A percentile compares a stretch with the other conserved stretches of the same genome.
phyloP scores from a whole-genome alignment of 2,113 vertebrate genomes.

The Equus quagga region DNA sequence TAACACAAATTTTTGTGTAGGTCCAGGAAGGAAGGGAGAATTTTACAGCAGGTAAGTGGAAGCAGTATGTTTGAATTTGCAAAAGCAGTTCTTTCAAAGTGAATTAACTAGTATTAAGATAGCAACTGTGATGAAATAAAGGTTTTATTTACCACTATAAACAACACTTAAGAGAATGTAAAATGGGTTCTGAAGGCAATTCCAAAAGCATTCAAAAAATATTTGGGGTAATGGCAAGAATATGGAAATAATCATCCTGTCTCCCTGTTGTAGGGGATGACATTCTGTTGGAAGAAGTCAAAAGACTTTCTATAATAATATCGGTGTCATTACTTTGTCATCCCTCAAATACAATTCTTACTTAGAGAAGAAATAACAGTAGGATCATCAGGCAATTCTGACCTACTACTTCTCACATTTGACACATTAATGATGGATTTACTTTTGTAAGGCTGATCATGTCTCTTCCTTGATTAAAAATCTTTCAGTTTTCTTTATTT shows the following conservation, averaged over 20 bases:
- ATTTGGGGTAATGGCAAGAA: neutral
- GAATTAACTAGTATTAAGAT: neutral
- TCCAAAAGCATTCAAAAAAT: conserved; percentile 29
- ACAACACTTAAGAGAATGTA: conserved; percentile 7
- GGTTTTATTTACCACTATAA: conserved; percentile 30
- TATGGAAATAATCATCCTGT: neutral
- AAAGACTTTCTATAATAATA: neutral
- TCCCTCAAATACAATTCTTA: neutral
- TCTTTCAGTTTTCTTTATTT: conserved; percentile 25
- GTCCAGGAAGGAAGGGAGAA: neutral
- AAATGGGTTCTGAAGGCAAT: conserved; percentile 32
- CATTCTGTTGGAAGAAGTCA: neutral
- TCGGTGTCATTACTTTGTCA: neutral
- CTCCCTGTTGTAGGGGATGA: neutral
- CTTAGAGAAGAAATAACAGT: neutral
- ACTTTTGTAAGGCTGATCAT: neutral
- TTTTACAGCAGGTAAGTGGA: neutral
- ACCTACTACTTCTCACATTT: neutral
- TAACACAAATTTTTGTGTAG: neutral
- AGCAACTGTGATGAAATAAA: conserved; percentile 42
- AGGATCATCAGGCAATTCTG: neutral
- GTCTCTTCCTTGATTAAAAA: conserved; percentile 18
- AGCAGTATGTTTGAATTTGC: neutral
- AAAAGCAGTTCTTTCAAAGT: conserved; percentile 35
- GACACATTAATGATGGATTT: neutral